These are phyloP conservation scores for Epinotia brunnichana DNA, from an alignment of 2,888 invertebrate genomes.

Conservation along the genomic window DNA sequence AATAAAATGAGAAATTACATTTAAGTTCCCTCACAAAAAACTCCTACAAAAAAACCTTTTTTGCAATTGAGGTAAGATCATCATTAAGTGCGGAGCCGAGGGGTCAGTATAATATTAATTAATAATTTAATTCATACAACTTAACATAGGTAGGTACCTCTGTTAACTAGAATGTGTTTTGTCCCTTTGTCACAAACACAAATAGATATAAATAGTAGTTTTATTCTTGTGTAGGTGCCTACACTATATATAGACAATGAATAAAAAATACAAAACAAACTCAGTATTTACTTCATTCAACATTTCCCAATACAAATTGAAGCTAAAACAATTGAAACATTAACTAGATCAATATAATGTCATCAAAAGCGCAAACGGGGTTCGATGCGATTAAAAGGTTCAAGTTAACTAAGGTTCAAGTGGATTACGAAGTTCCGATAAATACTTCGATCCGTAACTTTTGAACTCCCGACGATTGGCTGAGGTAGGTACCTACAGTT, in stretches of 20 bases:
- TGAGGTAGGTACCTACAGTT: not conserved
- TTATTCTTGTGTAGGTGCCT: no score
- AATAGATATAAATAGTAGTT: no score
- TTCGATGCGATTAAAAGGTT: constrained; percentile 39
- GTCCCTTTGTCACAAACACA: no score
- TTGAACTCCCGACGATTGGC: constrained; percentile 18
- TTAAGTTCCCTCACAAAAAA: no score
- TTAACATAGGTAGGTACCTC: no score
- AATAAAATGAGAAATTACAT: not conserved
- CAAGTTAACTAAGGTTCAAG: constrained; percentile 25
- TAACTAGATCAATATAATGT: constrained; percentile 40
- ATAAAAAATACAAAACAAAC: not conserved
- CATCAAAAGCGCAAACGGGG: constrained; percentile 39
- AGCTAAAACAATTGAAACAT: constrained; percentile 19
- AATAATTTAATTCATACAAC: no score
- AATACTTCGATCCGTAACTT: constrained; percentile 39
- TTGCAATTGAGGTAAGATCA: not conserved
- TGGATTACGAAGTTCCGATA: constrained; percentile 34
- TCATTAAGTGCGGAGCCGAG: no score
- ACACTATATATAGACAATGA: no score
- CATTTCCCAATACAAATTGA: constrained; percentile 9
- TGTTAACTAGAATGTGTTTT: no score
- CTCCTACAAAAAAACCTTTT: not conserved
- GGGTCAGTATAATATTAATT: no score
- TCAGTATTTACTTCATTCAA: not conserved